Percentiles rank a stretch among this genome's conserved stretches.
These are phyloP conservation scores for Drosophila picticornis DNA, from an alignment of 2,888 invertebrate genomes.

Conservation along the genomic window DNA sequence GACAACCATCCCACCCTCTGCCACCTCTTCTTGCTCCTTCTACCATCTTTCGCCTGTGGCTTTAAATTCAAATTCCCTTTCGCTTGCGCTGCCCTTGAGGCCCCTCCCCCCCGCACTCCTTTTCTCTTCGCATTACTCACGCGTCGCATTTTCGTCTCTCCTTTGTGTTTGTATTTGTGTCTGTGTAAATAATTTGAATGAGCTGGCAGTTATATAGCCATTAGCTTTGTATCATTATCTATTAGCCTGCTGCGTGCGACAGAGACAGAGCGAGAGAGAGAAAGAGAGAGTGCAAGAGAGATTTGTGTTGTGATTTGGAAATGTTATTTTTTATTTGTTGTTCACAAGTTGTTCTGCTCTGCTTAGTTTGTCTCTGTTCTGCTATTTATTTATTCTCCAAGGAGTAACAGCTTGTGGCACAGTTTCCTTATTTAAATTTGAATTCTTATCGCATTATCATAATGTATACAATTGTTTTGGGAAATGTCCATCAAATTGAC, in stretches of 20 bases:
- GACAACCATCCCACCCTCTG: slow-evolving; percentile 23
- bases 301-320: slow-evolving; percentile 28
- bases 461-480: slow-evolving; percentile 1
- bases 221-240: slow-evolving; percentile 55
- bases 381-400: neutral
- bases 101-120: neutral
- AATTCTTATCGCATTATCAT: neutral
- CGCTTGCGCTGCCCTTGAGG: slow-evolving; percentile 66
- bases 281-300: neutral
- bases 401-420: neutral
- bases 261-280: neutral
- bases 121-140: slow-evolving; percentile 62
- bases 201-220: slow-evolving; percentile 59
- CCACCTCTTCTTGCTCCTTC: neutral
- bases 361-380: neutral
- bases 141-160: slow-evolving; percentile 31
- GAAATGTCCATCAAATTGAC: neutral
- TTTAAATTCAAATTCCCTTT: slow-evolving; percentile 66
- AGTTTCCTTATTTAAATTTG: neutral
- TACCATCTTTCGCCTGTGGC: slow-evolving; percentile 32
- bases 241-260: slow-evolving; percentile 22
- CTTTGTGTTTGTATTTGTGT: slow-evolving; percentile 17
- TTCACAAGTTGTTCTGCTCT: neutral
- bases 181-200: slow-evolving; percentile 50
- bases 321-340: neutral